Conservation (phyloP, 2,113 vertebrate species). For the Lycocorax pyrrhopterus region DNA sequence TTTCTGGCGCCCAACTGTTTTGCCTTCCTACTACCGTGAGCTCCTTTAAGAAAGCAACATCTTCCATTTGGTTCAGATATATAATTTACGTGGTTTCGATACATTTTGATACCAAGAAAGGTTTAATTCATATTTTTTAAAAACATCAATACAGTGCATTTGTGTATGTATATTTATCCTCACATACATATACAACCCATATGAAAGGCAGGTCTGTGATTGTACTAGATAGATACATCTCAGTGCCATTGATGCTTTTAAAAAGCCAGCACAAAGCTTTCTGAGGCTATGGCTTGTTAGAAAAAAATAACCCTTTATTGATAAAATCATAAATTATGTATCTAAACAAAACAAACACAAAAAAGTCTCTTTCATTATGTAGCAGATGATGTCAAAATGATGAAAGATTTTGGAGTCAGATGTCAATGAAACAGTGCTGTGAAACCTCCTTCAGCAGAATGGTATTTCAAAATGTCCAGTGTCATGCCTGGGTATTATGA, state of each 20-base stretch:
- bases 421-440: background rate
- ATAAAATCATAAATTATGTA: conserved; percentile 48
- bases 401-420: conserved; percentile 27
- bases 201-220: background rate
- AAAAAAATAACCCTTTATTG: background rate
- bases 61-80: background rate
- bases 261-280: conserved; percentile 20
- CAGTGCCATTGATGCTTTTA: background rate
- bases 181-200: background rate
- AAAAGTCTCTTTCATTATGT: background rate
- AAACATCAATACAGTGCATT: background rate
- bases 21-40: fast-evolving
- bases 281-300: background rate
- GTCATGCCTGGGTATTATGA: background rate
- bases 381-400: conserved; percentile 8
- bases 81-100: fast-evolving
- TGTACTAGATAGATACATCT: background rate
- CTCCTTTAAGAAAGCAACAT: background rate
- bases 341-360: conserved; percentile 9
- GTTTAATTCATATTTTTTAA: background rate
- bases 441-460: background rate
- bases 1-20: background rate
- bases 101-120: background rate
- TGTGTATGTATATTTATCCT: background rate
- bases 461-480: background rate